phyloP scores from a whole-genome alignment of 2,888 invertebrate species.

The Torymus texanus region DNA sequence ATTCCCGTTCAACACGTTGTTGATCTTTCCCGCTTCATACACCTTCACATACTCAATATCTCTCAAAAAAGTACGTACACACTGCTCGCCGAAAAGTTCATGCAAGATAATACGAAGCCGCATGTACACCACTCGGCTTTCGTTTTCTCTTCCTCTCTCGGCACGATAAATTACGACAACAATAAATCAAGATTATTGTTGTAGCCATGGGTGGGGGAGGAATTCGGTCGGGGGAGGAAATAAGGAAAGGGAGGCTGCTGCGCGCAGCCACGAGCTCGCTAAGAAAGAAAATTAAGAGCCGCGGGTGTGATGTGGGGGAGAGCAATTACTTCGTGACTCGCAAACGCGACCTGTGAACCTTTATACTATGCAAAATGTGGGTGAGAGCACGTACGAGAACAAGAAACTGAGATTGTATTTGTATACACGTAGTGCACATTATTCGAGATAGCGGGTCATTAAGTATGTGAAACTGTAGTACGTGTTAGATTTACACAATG shows the following conservation, averaged over 20 bases:
- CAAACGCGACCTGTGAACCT: slow-evolving; percentile 8
- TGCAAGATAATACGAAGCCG: too few species aligned
- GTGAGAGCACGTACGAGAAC: neutral
- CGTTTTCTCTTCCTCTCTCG: neutral
- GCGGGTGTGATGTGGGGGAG: neutral
- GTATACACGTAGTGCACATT: too few species aligned
- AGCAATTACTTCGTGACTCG: slow-evolving; percentile 52
- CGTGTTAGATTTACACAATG: too few species aligned
- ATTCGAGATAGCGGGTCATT: too few species aligned
- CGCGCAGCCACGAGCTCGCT: neutral
- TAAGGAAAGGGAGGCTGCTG: slow-evolving; percentile 3
- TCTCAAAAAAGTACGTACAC: too few species aligned
- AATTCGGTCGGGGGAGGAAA: slow-evolving; percentile 1
- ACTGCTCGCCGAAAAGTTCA: too few species aligned
- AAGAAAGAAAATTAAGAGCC: slow-evolving; percentile 46
- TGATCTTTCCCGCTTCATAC: too few species aligned
- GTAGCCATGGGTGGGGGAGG: slow-evolving; percentile 3
- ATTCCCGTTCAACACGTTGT: too few species aligned
- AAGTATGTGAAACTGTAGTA: too few species aligned
- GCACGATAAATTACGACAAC: slow-evolving; percentile 50
- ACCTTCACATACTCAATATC: too few species aligned
- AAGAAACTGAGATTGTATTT: neutral
- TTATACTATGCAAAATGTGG: slow-evolving; percentile 27
- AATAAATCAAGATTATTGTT: slow-evolving; percentile 55
- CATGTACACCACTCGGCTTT: too few species aligned